Conservation (phyloP, 2,113 vertebrate species). For the Psophia crepitans region DNA sequence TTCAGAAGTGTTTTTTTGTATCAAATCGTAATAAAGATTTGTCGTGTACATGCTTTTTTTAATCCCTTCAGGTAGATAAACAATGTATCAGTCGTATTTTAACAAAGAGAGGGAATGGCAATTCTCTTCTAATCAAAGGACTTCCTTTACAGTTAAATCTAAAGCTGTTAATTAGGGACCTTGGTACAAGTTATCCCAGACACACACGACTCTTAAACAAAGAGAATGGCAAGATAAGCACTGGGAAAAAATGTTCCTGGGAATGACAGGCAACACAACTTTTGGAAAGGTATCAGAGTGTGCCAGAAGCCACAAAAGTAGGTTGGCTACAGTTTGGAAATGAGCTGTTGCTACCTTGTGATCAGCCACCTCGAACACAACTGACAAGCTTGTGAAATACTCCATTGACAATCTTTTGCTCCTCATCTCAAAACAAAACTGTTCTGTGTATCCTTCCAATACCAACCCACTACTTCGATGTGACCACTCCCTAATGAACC, state of each 20-base stretch:
- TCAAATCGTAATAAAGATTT: conserved; percentile 6
- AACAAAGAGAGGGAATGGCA: background rate
- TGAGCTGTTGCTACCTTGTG: background rate
- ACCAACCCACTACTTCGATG: background rate
- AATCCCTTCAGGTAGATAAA: conserved; percentile 12
- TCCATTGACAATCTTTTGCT: background rate
- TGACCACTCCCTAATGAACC: background rate
- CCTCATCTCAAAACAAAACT: background rate
- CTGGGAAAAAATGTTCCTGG: background rate
- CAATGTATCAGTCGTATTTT: rapidly evolving
- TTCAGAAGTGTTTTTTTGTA: background rate
- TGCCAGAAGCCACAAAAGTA: background rate
- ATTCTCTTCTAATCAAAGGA: background rate
- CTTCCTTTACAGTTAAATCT: background rate
- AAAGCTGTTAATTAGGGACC: background rate
- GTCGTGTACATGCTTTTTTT: background rate
- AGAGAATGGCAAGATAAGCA: background rate
- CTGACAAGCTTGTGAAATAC: background rate
- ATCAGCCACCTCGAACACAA: background rate
- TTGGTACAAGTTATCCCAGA: background rate
- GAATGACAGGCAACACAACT: background rate
- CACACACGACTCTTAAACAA: background rate
- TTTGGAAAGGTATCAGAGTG: background rate
- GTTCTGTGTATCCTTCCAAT: background rate
- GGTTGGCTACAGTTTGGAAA: background rate